Evolutionary conservation across 1,140 invertebrate species (phyloP).

Genomic region (Drosophila kohkoa): DNA sequence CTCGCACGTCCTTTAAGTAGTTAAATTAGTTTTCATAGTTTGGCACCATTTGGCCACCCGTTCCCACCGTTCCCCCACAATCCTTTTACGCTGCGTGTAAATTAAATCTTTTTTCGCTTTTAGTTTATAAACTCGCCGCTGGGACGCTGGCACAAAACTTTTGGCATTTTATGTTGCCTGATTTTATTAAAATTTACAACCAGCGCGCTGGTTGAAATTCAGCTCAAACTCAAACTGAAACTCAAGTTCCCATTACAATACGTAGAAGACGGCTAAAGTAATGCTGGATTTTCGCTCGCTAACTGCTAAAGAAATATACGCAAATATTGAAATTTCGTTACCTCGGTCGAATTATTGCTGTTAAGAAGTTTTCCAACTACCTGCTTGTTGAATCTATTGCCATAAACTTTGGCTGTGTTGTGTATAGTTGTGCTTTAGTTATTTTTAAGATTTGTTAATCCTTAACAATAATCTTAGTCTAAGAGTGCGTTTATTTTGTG

Average conservation of each 20-base stretch:
- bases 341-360: neutral
- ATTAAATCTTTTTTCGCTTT: slow-evolving; percentile 51
- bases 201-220: slow-evolving; percentile 33
- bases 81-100: slow-evolving; percentile 43
- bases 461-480: too few species aligned
- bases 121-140: slow-evolving; percentile 49
- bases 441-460: neutral
- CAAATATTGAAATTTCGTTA: neutral
- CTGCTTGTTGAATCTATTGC: neutral
- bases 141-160: slow-evolving; percentile 34
- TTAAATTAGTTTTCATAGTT: slow-evolving; percentile 82
- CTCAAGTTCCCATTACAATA: slow-evolving; percentile 12
- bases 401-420: neutral
- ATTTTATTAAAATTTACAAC: slow-evolving; percentile 59
- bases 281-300: neutral
- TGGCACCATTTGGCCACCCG: slow-evolving; percentile 50
- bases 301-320: neutral
- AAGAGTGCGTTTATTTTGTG: too few species aligned
- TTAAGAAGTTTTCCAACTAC: neutral
- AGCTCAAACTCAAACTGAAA: slow-evolving; percentile 6
- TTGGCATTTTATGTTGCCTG: slow-evolving; percentile 53
- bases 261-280: neutral
- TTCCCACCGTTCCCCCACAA: neutral
- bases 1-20: slow-evolving; percentile 57
- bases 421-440: neutral